Percentiles rank a stretch among this genome's conserved stretches.
Conservation (phyloP, 2,888 invertebrate genomes). For the Lithosia quadra region DNA sequence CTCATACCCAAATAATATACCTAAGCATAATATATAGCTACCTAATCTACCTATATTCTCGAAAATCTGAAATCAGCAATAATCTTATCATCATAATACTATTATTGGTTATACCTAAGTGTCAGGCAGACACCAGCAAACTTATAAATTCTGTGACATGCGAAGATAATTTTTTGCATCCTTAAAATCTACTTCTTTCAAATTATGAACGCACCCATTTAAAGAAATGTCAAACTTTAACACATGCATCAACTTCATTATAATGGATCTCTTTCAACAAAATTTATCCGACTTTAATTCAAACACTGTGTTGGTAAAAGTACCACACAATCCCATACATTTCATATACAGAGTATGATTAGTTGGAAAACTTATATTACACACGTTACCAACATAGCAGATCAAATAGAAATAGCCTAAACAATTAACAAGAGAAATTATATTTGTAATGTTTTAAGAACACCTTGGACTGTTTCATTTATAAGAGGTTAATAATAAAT, state of each 20-base stretch:
- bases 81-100: neutral
- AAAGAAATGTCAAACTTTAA: slow-evolving; percentile 56
- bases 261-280: slow-evolving; percentile 19
- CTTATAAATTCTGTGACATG: neutral
- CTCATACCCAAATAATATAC: neutral
- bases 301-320: slow-evolving; percentile 33
- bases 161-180: too few relatives aligned
- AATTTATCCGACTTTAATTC: slow-evolving; percentile 11
- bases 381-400: slow-evolving; percentile 57
- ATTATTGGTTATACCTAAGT: too few relatives aligned
- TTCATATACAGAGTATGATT: slow-evolving; percentile 28
- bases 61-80: neutral
- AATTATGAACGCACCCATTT: slow-evolving; percentile 40
- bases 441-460: slow-evolving; percentile 2
- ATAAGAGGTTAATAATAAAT: slow-evolving; percentile 18
- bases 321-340: slow-evolving; percentile 26
- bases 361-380: slow-evolving; percentile 37
- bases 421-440: slow-evolving; percentile 29
- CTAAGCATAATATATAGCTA: too few relatives aligned
- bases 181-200: neutral
- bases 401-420: slow-evolving; percentile 48
- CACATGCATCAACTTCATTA: slow-evolving; percentile 54
- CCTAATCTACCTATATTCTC: neutral
- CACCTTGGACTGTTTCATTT: slow-evolving; percentile 8
- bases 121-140: neutral